A percentile compares a stretch with the other conserved stretches of the same genome.
Evolutionary conservation across 2,888 invertebrate genomes (phyloP).

Genomic region (Congeria kusceri): DNA sequence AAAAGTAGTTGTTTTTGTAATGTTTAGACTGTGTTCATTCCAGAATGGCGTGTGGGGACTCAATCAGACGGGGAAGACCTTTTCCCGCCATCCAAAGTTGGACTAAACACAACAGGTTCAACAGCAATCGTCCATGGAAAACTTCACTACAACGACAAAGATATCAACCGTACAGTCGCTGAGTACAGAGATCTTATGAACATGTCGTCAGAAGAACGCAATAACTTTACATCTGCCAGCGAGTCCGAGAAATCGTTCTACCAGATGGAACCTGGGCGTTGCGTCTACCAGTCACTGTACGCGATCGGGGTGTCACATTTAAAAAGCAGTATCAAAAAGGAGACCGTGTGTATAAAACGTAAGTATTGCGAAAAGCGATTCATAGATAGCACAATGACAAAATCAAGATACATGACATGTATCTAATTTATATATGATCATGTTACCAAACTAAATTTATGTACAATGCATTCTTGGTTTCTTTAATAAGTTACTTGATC

Average conservation of each 20-base stretch:
- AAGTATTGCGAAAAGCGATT: no score
- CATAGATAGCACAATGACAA: no score
- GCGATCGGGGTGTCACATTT: conserved; percentile 67
- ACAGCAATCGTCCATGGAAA: conserved; percentile 65
- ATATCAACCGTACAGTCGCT: conserved; percentile 54
- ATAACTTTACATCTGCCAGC: background rate
- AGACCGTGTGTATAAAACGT: conserved; percentile 67
- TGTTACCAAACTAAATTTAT: no score
- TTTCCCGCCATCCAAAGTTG: conserved; percentile 65
- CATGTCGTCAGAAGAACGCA: conserved; percentile 48
- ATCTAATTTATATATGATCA: no score
- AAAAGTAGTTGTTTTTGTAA: no score
- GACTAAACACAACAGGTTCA: conserved; percentile 43
- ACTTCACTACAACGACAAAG: conserved; percentile 47
- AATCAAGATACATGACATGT: no score
- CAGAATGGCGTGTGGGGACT: conserved; percentile 71
- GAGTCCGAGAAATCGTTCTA: conserved; percentile 47
- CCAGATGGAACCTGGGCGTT: conserved; percentile 69
- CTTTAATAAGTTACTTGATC: no score
- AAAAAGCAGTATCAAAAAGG: conserved; percentile 46
- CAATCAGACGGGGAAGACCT: conserved; percentile 47
- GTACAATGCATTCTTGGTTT: no score
- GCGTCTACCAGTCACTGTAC: conserved; percentile 60
- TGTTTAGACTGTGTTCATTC: no score
- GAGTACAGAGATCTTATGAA: conserved; percentile 50